Base-by-base conservation (phyloP, 2,888 invertebrate genomes). In the Pantelozetes paolii region DNA sequence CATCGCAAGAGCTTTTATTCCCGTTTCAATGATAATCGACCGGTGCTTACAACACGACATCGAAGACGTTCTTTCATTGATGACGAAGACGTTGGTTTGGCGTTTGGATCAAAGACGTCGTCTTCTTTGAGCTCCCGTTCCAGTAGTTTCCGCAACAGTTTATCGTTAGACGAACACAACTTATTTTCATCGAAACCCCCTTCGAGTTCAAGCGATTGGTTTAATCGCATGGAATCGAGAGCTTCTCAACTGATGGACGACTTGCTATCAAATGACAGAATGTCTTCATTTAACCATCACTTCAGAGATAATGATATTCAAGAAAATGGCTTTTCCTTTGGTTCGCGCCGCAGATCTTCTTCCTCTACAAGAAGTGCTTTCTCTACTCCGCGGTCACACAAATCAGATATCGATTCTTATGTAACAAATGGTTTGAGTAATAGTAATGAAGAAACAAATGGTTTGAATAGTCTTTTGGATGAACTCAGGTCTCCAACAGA, bases 1-100 rank as follows among this genome's bases (percentile, higher is more conserved):
- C 86, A 91, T 78, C 86, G 94, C 42, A 92, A 92, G 82, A 93
- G 93, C 82, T 94, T 92, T 83, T 94, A 92, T 81, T 88, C 90
- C 18, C 86, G 93, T 78, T 94, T 94, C 81, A 93, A 94, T 81
- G 91, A 92, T 57, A 72, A 75, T 20, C 69, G 71, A 42, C 54
- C 75, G 30, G 62, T 71, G 18, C 59, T n/a, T 8, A n/a, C 67
- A n/a, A 15, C 67, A 30, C 32, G 45, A 23, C 20, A 69, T 18
- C 15, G 71, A 73, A 62, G 73, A 73, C 48, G 48, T 42, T 70
- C 73, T n/a, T 70, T 70, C 26, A 73, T 73, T 20, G 73, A 73
- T 28, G 26, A n/a, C 28, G 70, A 67, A 0, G 69, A 69, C 8
- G 45, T 69, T 1, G 42, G n/a, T 20, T 13, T 69, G 1, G 69